Conservation (phyloP, 53 echinoderm and acorn worm species). For the Pentamera pediparva region DNA sequence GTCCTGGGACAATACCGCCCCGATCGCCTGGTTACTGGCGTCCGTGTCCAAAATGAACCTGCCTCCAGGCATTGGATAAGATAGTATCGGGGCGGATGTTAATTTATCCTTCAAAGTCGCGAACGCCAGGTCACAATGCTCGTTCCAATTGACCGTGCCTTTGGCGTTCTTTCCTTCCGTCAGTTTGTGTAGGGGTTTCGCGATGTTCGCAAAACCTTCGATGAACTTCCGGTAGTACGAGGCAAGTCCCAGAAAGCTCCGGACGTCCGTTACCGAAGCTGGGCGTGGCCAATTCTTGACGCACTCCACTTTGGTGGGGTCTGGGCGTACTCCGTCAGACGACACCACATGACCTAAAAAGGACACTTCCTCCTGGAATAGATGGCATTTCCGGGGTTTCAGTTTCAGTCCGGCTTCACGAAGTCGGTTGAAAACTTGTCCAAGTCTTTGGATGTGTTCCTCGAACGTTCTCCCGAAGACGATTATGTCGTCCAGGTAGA, state of each 20-base stretch:
- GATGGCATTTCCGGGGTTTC: constrained; percentile 34
- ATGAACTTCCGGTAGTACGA: constrained; percentile 48
- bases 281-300: constrained; percentile 39
- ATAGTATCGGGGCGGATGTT: constrained; percentile 32
- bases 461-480: constrained; percentile 36
- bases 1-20: constrained; percentile 41
- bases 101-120: constrained; percentile 15
- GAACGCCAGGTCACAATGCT: constrained; percentile 29
- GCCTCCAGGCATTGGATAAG: constrained; percentile 24
- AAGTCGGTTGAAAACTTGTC: constrained; percentile 23
- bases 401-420: constrained; percentile 33
- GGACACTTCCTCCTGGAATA: constrained; percentile 23
- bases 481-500: constrained; percentile 68
- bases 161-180: constrained; percentile 30
- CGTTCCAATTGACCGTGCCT: constrained; percentile 24
- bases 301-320: background rate
- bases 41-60: constrained; percentile 43
- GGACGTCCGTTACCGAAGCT: constrained; percentile 23
- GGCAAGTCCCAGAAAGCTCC: constrained; percentile 42
- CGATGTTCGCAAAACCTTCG: constrained; percentile 29
- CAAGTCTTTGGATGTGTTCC: constrained; percentile 3
- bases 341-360: constrained; percentile 42
- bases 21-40: constrained; percentile 40
- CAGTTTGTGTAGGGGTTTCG: constrained; percentile 38
- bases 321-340: constrained; percentile 2